These are phyloP conservation scores for Tinamus guttatus DNA, from an alignment of 2,113 vertebrate species.

Conservation along the genomic window DNA sequence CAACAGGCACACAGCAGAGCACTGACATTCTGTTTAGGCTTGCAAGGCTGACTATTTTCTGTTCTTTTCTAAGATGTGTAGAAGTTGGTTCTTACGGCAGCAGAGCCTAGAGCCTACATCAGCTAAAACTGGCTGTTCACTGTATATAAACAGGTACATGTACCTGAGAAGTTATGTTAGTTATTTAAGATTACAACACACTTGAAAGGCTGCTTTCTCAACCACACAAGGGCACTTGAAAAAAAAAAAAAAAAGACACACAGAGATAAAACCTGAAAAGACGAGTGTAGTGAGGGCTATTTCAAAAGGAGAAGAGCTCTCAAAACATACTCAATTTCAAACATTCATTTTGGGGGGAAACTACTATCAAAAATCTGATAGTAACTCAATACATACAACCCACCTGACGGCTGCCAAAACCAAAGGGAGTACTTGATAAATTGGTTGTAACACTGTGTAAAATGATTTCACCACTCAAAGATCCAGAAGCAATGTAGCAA, in stretches of 20 bases:
- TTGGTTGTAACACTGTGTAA: conserved; percentile 94
- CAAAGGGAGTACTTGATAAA: conserved; percentile 91
- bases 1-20: fast-evolving
- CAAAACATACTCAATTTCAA: neutral
- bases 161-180: neutral
- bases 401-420: conserved; percentile 91
- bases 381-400: neutral
- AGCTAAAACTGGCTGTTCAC: neutral
- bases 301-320: neutral
- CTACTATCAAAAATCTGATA: neutral
- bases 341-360: neutral
- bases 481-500: conserved; percentile 91
- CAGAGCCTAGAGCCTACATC: neutral
- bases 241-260: neutral
- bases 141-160: neutral
- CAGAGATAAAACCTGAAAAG: neutral
- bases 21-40: neutral
- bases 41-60: neutral
- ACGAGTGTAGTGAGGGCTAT: neutral
- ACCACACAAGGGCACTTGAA: neutral
- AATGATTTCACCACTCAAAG: conserved; percentile 93
- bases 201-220: neutral
- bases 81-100: neutral
- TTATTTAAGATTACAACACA: neutral
- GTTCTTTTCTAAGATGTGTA: neutral